A percentile compares a stretch with the other conserved stretches of the same genome.
phyloP scores from a whole-genome alignment of 2,797 vertebrate species.

The Rhinoraja longicauda region DNA sequence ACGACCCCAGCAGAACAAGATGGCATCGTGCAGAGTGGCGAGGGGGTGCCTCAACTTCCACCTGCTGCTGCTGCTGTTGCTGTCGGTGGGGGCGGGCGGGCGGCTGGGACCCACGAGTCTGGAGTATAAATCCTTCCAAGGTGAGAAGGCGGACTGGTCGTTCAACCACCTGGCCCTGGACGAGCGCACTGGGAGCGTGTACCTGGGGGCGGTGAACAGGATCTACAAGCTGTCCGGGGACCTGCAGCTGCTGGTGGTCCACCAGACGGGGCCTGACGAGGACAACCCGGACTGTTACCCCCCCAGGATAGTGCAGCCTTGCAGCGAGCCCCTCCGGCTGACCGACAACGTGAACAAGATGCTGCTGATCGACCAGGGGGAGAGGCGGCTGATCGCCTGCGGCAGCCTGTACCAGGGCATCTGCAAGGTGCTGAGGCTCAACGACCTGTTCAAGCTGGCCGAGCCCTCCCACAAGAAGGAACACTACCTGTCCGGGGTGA shows the following conservation, averaged over 20 bases:
- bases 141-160: slow-evolving; percentile 74
- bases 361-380: slow-evolving; percentile 94
- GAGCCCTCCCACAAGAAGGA: slow-evolving; percentile 98
- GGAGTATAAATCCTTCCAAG: slow-evolving; percentile 73
- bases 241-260: slow-evolving; percentile 80
- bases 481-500: slow-evolving; percentile 94
- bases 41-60: slow-evolving; percentile 75
- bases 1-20: slow-evolving; percentile 52
- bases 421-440: slow-evolving; percentile 89
- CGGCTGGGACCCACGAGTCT: slow-evolving; percentile 61
- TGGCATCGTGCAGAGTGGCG: slow-evolving; percentile 68
- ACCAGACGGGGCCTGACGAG: slow-evolving; percentile 89
- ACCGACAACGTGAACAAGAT: slow-evolving; percentile 98
- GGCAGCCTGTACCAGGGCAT: slow-evolving; percentile 96
- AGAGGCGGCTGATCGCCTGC: slow-evolving; percentile 88
- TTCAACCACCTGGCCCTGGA: slow-evolving; percentile 96
- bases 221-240: slow-evolving; percentile 90
- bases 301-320: slow-evolving; percentile 91
- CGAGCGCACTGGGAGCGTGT: slow-evolving; percentile 86
- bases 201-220: slow-evolving; percentile 89
- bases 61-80: slow-evolving; percentile 69
- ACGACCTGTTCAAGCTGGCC: slow-evolving; percentile 95
- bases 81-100: slow-evolving; percentile 59
- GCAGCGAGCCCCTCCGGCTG: slow-evolving; percentile 78
- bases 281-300: slow-evolving; percentile 98